Evolutionary conservation across 1,140 invertebrate genomes (phyloP).

Genomic region (Eulimnadia texana): DNA sequence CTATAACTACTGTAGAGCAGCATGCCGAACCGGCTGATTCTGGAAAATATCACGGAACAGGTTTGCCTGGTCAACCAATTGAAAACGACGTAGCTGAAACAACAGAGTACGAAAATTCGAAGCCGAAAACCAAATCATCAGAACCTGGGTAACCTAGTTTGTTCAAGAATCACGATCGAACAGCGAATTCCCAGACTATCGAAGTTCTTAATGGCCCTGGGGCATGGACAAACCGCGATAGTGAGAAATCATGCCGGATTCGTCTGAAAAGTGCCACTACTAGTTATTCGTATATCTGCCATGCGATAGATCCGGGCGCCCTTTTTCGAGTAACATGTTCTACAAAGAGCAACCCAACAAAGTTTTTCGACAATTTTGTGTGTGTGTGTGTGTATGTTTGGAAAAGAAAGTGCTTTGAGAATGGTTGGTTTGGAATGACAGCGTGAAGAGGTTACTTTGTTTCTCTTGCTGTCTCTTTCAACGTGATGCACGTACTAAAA

Average conservation of each 20-base stretch:
- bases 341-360: conserved; percentile 6
- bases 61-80: no score
- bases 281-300: background rate
- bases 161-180: no score
- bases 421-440: conserved; percentile 10
- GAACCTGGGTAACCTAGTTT: no score
- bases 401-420: conserved; percentile 1
- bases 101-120: no score
- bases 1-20: no score
- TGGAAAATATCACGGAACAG: no score
- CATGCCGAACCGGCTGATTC: no score
- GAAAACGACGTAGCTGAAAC: no score
- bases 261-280: background rate
- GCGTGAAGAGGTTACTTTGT: background rate
- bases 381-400: no score
- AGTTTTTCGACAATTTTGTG: no score
- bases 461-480: conserved; percentile 4
- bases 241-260: background rate
- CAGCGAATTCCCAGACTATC: no score
- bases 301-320: background rate
- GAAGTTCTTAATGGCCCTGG: background rate
- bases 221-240: conserved; percentile 8
- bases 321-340: background rate
- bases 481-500: background rate
- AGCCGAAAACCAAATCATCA: no score